Evolutionary conservation across 2,797 vertebrate species (phyloP).

Genomic region (Rhadinocentrus ornatus): DNA sequence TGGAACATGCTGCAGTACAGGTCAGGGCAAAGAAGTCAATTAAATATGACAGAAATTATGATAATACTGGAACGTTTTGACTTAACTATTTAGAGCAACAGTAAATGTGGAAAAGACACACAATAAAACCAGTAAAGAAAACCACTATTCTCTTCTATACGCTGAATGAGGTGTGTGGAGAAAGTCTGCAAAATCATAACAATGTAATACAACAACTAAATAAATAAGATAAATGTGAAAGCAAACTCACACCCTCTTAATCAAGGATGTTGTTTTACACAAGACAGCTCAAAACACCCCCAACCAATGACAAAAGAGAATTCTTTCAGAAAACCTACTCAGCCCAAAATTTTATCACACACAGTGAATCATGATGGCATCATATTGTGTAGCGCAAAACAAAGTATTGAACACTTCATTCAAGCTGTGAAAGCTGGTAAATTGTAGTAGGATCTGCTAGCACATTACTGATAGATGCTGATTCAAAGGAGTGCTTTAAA

Average conservation of each 20-base stretch:
- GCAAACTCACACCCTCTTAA: background rate
- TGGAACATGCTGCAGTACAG: background rate
- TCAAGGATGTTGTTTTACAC: background rate
- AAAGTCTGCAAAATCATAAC: background rate
- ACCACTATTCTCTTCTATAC: background rate
- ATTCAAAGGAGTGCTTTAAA: background rate
- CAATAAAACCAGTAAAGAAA: background rate
- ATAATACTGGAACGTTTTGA: background rate
- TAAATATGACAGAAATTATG: background rate
- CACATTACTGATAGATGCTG: background rate
- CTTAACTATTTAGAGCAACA: background rate
- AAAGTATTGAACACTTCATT: background rate
- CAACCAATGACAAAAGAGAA: background rate
- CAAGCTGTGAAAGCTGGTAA: background rate
- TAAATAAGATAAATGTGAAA: background rate
- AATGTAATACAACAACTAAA: background rate
- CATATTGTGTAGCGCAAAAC: background rate
- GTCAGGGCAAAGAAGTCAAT: background rate
- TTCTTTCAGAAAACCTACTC: background rate
- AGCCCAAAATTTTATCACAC: background rate
- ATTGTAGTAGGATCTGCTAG: background rate
- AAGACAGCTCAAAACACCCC: background rate
- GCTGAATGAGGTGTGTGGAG: background rate
- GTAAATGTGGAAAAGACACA: no score
- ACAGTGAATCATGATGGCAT: background rate